Conservation (phyloP, 1,140 invertebrate species). For the Sipha flava region DNA sequence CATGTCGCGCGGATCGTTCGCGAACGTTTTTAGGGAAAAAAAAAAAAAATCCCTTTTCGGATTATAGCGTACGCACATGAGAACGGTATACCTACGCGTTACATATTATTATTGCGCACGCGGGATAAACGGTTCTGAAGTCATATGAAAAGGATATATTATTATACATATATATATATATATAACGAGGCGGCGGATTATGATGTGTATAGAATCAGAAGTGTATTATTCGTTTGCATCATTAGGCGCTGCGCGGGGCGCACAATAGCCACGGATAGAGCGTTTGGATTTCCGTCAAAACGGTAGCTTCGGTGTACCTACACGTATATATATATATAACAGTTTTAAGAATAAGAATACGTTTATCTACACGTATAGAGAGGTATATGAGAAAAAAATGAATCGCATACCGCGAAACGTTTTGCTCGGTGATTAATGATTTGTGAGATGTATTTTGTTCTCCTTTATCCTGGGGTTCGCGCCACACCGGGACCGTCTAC, state of each 20-base stretch:
- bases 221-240: conserved; percentile 27
- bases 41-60: conserved; percentile 18
- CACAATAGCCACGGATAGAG: neutral
- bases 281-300: conserved; percentile 29
- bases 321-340: neutral
- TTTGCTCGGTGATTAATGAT: conserved; percentile 24
- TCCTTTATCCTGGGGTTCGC: neutral
- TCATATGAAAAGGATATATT: conserved; percentile 17
- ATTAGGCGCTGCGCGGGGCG: conserved; percentile 4
- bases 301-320: neutral
- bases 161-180: neutral
- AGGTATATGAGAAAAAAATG: neutral
- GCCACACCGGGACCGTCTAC: neutral
- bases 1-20: neutral
- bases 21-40: neutral
- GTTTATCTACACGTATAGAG: no score
- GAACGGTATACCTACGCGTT: neutral
- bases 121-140: conserved; percentile 23
- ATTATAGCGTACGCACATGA: no score
- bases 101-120: neutral
- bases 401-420: conserved; percentile 10
- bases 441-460: conserved; percentile 24
- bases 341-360: neutral
- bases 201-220: no score
- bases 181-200: conserved; percentile 19